Percentiles rank a stretch among this genome's conserved stretches.
Evolutionary conservation across 2,113 vertebrate species (phyloP).

Genomic region (Progne subis): DNA sequence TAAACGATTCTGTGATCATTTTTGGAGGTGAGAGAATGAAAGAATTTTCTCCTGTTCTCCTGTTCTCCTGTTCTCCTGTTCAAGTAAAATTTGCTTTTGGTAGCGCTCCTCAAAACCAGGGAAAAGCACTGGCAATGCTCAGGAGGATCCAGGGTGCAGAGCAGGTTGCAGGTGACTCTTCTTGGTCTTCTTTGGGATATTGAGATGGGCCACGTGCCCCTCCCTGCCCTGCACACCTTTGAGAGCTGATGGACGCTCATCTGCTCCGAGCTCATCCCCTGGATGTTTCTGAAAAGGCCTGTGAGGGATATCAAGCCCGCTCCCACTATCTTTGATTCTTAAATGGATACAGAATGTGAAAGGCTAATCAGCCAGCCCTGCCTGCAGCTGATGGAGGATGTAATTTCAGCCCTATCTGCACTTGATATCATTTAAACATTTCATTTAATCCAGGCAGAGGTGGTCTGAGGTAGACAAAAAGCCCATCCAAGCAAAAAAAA

Average conservation of each 20-base stretch:
- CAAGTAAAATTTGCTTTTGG: background rate
- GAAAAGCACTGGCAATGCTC: background rate
- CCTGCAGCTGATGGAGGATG: background rate
- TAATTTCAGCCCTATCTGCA: background rate
- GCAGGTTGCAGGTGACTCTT: background rate
- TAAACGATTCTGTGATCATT: background rate
- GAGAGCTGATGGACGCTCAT: background rate
- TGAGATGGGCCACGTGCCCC: background rate
- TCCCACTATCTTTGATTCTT: background rate
- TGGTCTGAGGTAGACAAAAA: background rate
- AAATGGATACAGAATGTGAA: background rate
- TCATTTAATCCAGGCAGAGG: background rate
- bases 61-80: background rate
- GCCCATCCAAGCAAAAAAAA: background rate
- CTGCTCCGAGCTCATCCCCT: background rate
- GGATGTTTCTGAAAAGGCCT: background rate
- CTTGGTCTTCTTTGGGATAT: background rate
- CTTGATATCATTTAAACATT: background rate
- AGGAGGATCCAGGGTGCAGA: background rate
- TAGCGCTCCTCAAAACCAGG: accelerated
- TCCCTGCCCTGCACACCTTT: background rate
- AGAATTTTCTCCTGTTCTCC: background rate
- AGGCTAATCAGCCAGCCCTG: background rate
- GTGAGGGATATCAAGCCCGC: background rate
- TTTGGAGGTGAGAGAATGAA: background rate